Conservation (phyloP, 2,888 invertebrate genomes). For the Micoletzkya japonica region DNA sequence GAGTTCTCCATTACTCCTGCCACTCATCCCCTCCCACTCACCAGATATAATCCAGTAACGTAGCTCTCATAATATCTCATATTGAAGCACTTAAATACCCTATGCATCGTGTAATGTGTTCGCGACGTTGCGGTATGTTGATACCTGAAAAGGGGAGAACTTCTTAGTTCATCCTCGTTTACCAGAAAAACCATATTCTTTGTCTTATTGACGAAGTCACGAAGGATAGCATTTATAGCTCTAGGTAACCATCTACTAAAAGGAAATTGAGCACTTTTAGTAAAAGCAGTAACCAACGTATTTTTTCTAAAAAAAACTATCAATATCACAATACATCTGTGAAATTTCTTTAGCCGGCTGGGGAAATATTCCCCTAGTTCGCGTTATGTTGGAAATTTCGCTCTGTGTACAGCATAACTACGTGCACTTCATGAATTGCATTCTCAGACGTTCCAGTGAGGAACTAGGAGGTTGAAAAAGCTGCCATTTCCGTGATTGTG, state of each 20-base stretch:
- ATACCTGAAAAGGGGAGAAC: constrained; percentile 42
- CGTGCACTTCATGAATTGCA: no score
- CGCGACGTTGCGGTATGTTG: constrained; percentile 63
- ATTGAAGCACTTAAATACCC: constrained; percentile 64
- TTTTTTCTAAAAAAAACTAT: constrained; percentile 67
- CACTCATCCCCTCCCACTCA: no score
- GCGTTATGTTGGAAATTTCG: no score
- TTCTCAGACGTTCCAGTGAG: no score
- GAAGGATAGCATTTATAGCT: constrained; percentile 79
- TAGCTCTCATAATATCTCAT: constrained; percentile 63
- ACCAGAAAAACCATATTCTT: no score
- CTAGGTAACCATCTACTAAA: constrained; percentile 79
- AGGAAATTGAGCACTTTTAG: constrained; percentile 81
- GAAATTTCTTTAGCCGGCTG: no score
- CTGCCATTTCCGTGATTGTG: no score
- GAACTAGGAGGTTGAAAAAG: no score
- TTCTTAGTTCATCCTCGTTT: neutral
- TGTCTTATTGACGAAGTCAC: no score
- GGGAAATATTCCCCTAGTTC: no score
- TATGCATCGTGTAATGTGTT: constrained; percentile 62
- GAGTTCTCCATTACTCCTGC: no score
- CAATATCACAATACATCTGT: constrained; percentile 59
- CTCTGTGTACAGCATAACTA: no score
- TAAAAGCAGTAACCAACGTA: constrained; percentile 74
- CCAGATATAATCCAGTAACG: constrained; percentile 63